Conservation (phyloP, 2,888 invertebrate genomes). For the Chalcosyrphus nemorum region DNA sequence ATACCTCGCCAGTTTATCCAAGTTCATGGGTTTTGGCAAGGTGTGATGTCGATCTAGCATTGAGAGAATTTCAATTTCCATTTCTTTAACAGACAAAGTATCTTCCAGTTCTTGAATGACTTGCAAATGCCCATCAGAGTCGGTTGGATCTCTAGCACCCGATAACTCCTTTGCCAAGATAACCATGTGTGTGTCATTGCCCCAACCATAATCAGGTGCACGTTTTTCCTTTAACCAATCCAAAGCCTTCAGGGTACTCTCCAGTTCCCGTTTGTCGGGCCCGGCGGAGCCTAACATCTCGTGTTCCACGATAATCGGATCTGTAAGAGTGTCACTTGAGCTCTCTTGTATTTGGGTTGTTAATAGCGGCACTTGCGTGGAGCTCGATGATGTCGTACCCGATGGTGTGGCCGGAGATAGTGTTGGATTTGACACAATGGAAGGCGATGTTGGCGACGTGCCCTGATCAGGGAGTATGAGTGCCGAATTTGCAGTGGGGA, state of each 20-base stretch:
- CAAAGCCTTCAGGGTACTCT: conserved; percentile 84
- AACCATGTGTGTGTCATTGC: conserved; percentile 92
- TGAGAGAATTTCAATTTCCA: conserved; percentile 93
- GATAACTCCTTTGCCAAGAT: conserved; percentile 88
- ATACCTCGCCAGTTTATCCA: conserved; percentile 87
- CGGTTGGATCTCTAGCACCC: conserved; percentile 81
- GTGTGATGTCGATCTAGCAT: conserved; percentile 93
- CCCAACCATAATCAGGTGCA: conserved; percentile 91
- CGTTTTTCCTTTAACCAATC: conserved; percentile 89
- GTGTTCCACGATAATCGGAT: conserved; percentile 75
- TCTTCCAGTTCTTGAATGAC: conserved; percentile 81
- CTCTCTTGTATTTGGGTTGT: conserved; percentile 67
- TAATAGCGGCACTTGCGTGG: conserved; percentile 59
- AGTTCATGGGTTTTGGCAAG: conserved; percentile 88
- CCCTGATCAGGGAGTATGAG: conserved; percentile 40
- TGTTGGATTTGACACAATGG: conserved; percentile 45
- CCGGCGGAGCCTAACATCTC: conserved; percentile 81
- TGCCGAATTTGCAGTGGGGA: conserved; percentile 49
- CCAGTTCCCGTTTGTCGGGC: conserved; percentile 81
- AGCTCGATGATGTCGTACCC: conserved; percentile 52
- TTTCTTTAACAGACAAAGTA: conserved; percentile 89
- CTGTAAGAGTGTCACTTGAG: conserved; percentile 64
- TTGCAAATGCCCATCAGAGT: conserved; percentile 81
- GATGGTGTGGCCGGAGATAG: conserved; percentile 48
- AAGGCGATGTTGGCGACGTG: conserved; percentile 48